phyloP scores from a whole-genome alignment of 2,113 vertebrate genomes.

The Condylura cristata region DNA sequence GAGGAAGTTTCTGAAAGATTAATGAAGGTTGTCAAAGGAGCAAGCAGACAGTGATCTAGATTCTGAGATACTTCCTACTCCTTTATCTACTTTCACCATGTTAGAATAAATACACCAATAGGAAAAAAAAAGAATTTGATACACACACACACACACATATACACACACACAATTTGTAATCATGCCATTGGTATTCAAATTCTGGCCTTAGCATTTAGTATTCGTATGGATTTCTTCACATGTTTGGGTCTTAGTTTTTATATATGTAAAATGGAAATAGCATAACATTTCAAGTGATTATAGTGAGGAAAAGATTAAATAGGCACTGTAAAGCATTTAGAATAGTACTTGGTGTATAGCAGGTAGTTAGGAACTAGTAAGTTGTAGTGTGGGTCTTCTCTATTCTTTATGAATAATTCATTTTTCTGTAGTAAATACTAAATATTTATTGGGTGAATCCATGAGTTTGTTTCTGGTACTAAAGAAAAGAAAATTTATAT shows the following conservation, averaged over 20 bases:
- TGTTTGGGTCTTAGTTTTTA: neutral
- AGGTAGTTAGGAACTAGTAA: neutral
- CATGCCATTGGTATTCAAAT: neutral
- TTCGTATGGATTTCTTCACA: neutral
- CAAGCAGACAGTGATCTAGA: constrained; percentile 24
- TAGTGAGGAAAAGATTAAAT: neutral
- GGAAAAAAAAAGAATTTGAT: neutral
- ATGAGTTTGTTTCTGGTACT: neutral
- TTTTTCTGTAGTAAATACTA: neutral
- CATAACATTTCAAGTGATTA: neutral
- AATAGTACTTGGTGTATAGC: neutral
- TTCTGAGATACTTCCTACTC: neutral
- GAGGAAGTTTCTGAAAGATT: constrained; percentile 61
- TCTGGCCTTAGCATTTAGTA: neutral
- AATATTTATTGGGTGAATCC: neutral
- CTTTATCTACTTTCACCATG: neutral
- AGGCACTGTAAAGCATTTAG: neutral
- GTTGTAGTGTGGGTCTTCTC: neutral
- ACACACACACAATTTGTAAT: neutral
- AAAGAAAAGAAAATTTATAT: neutral
- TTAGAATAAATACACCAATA: neutral
- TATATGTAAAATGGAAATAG: neutral
- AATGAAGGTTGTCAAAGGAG: constrained; percentile 31
- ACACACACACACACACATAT: neutral
- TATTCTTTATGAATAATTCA: neutral